Evolutionary conservation across 2,888 invertebrate species (phyloP).

Genomic region (Cataglyphis rosenhaueri): DNA sequence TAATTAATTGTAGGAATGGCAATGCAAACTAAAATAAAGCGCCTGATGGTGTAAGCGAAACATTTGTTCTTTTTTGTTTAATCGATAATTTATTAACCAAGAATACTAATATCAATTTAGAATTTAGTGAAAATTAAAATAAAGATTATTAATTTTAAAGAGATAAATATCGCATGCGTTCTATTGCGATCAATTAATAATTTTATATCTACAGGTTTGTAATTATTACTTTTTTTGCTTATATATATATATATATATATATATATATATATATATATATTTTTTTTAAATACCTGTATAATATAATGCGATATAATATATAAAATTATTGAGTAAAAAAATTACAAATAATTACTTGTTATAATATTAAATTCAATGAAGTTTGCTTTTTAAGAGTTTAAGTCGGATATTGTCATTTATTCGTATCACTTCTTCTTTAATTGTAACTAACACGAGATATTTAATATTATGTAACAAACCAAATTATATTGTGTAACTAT

Average conservation of each 20-base stretch:
- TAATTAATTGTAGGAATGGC: conserved; percentile 47
- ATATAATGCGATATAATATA: not conserved
- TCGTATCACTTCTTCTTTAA: conserved; percentile 18
- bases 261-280: no score
- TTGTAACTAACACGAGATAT: not conserved
- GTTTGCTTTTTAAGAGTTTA: not conserved
- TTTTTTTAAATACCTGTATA: not conserved
- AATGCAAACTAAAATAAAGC: conserved; percentile 5
- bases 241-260: not conserved
- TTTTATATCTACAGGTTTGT: not conserved
- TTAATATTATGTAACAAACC: not conserved
- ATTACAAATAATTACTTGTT: not conserved
- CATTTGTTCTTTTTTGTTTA: not conserved
- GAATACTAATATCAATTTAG: not conserved
- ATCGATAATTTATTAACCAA: not conserved
- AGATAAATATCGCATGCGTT: not conserved
- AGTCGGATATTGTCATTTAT: conserved; percentile 10
- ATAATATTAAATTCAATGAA: not conserved
- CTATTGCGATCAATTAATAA: not conserved
- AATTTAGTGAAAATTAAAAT: conserved; percentile 7
- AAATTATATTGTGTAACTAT: conserved; percentile 1
- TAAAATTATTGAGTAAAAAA: not conserved
- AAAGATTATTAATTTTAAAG: not conserved
- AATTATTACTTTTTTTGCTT: not conserved
- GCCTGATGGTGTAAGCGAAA: not conserved